Conservation (phyloP, 2,888 invertebrate species). For the Psylliodes chrysocephalus region DNA sequence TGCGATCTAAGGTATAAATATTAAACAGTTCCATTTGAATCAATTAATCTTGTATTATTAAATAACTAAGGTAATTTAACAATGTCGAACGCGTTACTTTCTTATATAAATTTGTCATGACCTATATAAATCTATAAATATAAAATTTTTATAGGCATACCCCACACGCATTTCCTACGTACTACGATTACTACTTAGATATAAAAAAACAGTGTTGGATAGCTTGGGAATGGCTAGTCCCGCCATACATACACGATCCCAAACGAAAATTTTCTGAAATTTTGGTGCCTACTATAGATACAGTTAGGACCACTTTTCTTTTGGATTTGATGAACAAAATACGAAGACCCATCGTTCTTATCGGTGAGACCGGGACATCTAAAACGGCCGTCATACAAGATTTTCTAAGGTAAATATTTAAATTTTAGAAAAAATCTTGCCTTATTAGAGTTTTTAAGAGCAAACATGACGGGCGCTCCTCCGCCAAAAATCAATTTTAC, state of each 20-base stretch:
- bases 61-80: no score
- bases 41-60: no score
- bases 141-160: slow-evolving; percentile 70
- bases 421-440: no score
- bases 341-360: slow-evolving; percentile 79
- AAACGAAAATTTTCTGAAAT: slow-evolving; percentile 81
- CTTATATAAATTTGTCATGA: no score
- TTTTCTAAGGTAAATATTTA: slow-evolving; percentile 71
- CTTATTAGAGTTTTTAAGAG: no score
- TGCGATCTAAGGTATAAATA: slow-evolving; percentile 65
- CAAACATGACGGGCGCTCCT: no score
- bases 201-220: slow-evolving; percentile 76
- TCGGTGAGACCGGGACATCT: slow-evolving; percentile 93
- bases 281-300: slow-evolving; percentile 90
- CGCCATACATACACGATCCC: slow-evolving; percentile 78
- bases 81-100: no score
- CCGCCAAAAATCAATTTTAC: no score
- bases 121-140: no score
- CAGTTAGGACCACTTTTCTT: slow-evolving; percentile 82
- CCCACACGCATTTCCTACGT: slow-evolving; percentile 75
- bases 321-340: slow-evolving; percentile 82
- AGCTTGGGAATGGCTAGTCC: slow-evolving; percentile 86
- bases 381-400: slow-evolving; percentile 90
- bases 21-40: no score
- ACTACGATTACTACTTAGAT: slow-evolving; percentile 88